These are phyloP conservation scores for Rhyzopertha dominica DNA, from an alignment of 1,140 invertebrate species.

Conservation along the genomic window DNA sequence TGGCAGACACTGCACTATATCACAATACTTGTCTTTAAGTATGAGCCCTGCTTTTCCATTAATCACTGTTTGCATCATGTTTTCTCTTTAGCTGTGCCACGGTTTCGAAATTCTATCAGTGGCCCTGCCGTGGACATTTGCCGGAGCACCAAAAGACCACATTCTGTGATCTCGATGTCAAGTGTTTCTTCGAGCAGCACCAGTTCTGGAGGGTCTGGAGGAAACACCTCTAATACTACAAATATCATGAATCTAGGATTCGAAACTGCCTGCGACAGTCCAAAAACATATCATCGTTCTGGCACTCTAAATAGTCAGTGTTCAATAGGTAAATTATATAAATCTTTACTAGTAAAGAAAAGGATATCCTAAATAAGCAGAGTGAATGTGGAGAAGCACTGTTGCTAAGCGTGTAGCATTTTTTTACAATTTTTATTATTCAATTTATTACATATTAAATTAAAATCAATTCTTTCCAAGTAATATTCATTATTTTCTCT, in stretches of 20 bases:
- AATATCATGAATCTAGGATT: constrained; percentile 30
- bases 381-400: too few relatives aligned
- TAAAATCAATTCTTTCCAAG: too few relatives aligned
- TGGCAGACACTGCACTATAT: too few relatives aligned
- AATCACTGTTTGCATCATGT: constrained; percentile 4
- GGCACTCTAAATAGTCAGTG: constrained; percentile 72
- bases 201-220: constrained; percentile 52
- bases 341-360: too few relatives aligned
- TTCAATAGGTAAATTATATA: constrained; percentile 59
- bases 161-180: constrained; percentile 77
- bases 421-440: too few relatives aligned
- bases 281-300: constrained; percentile 60
- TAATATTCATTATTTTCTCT: too few relatives aligned
- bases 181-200: constrained; percentile 60
- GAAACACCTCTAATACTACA: constrained; percentile 19
- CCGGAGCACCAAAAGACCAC: constrained; percentile 65
- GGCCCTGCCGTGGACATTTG: constrained; percentile 59
- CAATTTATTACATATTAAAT: too few relatives aligned
- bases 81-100: constrained; percentile 55
- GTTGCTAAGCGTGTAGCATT: too few relatives aligned
- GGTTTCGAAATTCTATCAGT: constrained; percentile 69
- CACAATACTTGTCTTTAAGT: constrained; percentile 5
- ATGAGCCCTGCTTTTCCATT: constrained; percentile 10
- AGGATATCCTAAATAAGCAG: too few relatives aligned
- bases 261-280: constrained; percentile 49